Evolutionary conservation across 2,888 invertebrate genomes (phyloP), one percentile per base, ranked within the genome.

Genomic region (Nycteola revayana): DNA sequence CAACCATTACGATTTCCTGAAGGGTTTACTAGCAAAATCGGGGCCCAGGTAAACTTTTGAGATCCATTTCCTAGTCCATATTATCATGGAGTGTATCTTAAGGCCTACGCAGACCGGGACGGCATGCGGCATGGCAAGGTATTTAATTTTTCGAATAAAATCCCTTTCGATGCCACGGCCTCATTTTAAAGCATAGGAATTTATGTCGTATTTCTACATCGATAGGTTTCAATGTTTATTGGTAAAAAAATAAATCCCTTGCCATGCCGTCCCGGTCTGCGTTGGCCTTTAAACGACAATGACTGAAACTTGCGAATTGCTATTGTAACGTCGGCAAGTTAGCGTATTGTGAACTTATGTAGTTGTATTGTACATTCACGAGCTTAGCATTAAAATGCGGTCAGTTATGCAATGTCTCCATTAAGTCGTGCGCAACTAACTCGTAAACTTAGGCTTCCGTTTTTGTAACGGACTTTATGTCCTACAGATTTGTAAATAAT

Each of bases 381-480:
- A 34, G 25, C 27, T 49, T 43, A 42, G 33, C 25, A n/a, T 37
- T 36, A 27, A 30, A 56, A 50, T 56, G 58, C 49, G 58, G 55
- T 49, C 55, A 50, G 40, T 60, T 57, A 42, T 26, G 45, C 35
- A 58, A 56, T 9, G 17, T 28, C 45, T 45, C 33, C 11, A 41
- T 38, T n/a, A n/a, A n/a, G n/a, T 23, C 24, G 36, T 5, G 28
- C 24, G 32, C 20, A 21, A 33, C 14, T 2, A 3, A 20, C n/a
- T 29, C 24, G 18, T 11, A 6, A n/a, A 18, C 6, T 18, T 18
- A 18, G 6, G 18, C 18, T 18, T n/a, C n/a, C n/a, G n/a, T n/a
- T n/a, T n/a, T n/a, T n/a, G n/a, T n/a, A n/a, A n/a, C n/a, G n/a
- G n/a, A n/a, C n/a, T n/a, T n/a, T n/a, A n/a, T n/a, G n/a, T n/a